phyloP scores from a whole-genome alignment of 2,797 vertebrate species.

The Lindbergichthys nudifrons region DNA sequence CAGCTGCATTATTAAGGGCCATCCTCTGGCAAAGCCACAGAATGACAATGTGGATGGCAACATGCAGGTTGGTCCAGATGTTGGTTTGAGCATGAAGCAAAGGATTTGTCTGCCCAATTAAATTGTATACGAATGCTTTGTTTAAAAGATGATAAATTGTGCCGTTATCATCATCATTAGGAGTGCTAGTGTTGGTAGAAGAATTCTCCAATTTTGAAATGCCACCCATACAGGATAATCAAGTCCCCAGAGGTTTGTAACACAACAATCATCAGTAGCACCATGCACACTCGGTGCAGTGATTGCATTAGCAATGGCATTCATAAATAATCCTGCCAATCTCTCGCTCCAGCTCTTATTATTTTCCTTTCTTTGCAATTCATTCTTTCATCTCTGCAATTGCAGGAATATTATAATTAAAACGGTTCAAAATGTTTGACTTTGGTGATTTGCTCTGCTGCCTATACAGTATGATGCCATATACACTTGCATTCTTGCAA shows the following conservation, averaged over 20 bases:
- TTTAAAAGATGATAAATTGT: neutral
- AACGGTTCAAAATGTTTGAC: neutral
- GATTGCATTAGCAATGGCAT: conserved; percentile 65
- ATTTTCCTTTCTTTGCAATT: neutral
- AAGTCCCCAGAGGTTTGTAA: conserved; percentile 56
- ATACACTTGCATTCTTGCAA: conserved; percentile 27
- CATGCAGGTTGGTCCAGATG: conserved; percentile 17
- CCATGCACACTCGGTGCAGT: conserved; percentile 37
- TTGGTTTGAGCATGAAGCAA: conserved; percentile 12
- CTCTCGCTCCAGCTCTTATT: conserved; percentile 21
- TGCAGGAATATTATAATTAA: neutral
- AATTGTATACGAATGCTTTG: neutral
- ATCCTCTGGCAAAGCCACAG: conserved; percentile 17
- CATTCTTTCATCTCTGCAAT: neutral
- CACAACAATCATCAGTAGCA: conserved; percentile 57
- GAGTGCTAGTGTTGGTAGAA: conserved; percentile 20
- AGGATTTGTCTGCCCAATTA: conserved; percentile 4
- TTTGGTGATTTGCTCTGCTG: neutral
- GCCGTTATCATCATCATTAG: conserved; percentile 41
- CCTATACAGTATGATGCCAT: conserved; percentile 3
- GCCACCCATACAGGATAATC: conserved; percentile 52
- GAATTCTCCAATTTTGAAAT: conserved; percentile 41
- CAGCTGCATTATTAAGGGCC: conserved; percentile 35
- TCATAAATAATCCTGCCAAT: conserved; percentile 36
- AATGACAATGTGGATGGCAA: conserved; percentile 27